Conservation (phyloP, 2,888 invertebrate genomes). For the Ryuthela nishihirai region DNA sequence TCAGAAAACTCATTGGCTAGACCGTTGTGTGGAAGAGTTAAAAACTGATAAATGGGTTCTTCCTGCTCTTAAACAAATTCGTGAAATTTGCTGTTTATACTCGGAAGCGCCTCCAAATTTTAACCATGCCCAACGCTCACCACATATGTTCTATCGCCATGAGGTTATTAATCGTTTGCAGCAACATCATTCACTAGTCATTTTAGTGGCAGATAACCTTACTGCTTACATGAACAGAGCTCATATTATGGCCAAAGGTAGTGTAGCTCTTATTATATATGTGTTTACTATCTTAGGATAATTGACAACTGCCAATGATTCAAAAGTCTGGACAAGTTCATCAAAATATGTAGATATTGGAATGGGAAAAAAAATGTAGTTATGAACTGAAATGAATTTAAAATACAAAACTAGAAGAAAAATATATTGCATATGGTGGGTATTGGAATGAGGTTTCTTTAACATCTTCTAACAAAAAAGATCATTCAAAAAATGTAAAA, state of each 20-base stretch:
- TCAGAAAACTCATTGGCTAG: conserved; percentile 92
- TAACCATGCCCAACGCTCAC: conserved; percentile 46
- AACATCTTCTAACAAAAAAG: too few species aligned
- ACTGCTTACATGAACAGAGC: conserved; percentile 81
- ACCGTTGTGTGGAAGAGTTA: conserved; percentile 93
- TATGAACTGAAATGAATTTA: too few species aligned
- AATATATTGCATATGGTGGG: too few species aligned
- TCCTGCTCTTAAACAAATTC: conserved; percentile 90
- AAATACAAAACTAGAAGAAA: too few species aligned
- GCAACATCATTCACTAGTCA: conserved; percentile 85
- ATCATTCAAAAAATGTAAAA: too few species aligned
- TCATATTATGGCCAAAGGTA: conserved; percentile 59
- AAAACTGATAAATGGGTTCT: conserved; percentile 79
- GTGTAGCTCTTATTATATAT: too few species aligned
- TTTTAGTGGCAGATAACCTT: conserved; percentile 88
- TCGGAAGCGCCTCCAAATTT: conserved; percentile 71
- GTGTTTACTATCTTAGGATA: too few species aligned
- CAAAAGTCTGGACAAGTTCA: too few species aligned
- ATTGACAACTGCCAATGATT: too few species aligned
- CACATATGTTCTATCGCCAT: conserved; percentile 55
- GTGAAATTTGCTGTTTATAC: conserved; percentile 91
- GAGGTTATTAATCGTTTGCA: conserved; percentile 86
- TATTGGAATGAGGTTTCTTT: too few species aligned
- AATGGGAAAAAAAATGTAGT: too few species aligned
- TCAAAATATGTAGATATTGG: too few species aligned